Evolutionary conservation across 2,113 vertebrate genomes (phyloP).

Genomic region (Axis porcinus): DNA sequence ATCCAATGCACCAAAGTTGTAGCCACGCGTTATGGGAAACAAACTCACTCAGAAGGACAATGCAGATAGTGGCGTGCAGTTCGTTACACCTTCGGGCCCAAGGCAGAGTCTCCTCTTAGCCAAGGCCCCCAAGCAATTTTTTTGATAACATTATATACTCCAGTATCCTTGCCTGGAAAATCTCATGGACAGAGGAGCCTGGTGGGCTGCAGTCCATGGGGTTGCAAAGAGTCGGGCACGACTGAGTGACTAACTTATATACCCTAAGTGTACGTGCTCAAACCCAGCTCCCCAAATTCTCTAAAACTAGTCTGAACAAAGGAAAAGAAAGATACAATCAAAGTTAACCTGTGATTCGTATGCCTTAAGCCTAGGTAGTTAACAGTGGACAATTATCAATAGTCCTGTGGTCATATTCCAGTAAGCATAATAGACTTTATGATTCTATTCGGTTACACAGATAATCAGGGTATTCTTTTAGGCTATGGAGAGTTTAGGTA

Average conservation of each 20-base stretch:
- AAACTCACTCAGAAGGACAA: not conserved
- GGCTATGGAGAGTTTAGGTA: fast-evolving
- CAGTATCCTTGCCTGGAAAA: no score
- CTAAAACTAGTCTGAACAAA: not conserved
- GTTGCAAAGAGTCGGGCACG: no score
- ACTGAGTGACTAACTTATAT: not conserved
- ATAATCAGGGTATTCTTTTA: not conserved
- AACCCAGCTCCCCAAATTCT: not conserved
- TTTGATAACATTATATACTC: not conserved
- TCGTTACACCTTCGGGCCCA: fast-evolving
- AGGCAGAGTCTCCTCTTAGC: not conserved
- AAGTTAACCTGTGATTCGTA: not conserved
- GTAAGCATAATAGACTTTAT: not conserved
- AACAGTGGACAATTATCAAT: not conserved
- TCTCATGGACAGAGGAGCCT: no score
- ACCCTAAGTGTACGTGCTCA: not conserved
- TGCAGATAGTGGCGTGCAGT: not conserved
- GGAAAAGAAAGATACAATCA: not conserved
- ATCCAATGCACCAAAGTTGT: not conserved
- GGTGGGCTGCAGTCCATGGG: no score
- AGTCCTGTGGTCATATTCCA: not conserved
- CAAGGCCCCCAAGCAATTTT: not conserved
- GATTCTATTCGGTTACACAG: not conserved
- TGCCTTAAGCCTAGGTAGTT: not conserved
- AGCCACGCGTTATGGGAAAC: fast-evolving